Evolutionary conservation across 1,140 invertebrate species (phyloP).

Genomic region (Drosophila bocki): DNA sequence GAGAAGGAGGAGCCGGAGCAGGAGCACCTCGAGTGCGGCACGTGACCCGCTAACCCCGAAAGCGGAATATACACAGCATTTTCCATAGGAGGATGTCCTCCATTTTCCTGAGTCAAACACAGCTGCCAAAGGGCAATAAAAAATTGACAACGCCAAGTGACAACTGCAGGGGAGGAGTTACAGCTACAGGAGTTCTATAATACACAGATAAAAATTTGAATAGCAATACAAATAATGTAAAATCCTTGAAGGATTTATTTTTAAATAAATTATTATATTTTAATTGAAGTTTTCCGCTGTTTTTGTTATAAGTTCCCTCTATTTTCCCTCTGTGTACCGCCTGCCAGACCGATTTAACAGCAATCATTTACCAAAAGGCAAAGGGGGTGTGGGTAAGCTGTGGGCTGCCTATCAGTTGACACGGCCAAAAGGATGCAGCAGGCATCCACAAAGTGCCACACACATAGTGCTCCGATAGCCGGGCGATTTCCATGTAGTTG

Average conservation of each 20-base stretch:
- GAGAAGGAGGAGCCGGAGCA: conserved; percentile 7
- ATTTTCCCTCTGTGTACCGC: background rate
- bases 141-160: conserved; percentile 74
- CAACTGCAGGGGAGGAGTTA: conserved; percentile 4
- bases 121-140: conserved; percentile 72
- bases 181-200: background rate
- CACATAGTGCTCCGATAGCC: conserved; percentile 21
- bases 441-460: conserved; percentile 45
- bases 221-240: background rate
- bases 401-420: conserved; percentile 54
- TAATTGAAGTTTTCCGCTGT: too few species aligned
- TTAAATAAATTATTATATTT: background rate
- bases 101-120: conserved; percentile 15
- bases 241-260: background rate
- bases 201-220: background rate
- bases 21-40: conserved; percentile 57
- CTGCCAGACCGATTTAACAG: background rate
- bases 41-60: conserved; percentile 80
- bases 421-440: conserved; percentile 28
- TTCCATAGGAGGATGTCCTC: conserved; percentile 8
- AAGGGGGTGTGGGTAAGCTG: conserved; percentile 3
- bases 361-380: conserved; percentile 21
- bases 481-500: conserved; percentile 20
- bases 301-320: too few species aligned
- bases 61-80: conserved; percentile 25